Conservation (phyloP, 2,888 invertebrate genomes). For the Drosophila nr. perissopoda region DNA sequence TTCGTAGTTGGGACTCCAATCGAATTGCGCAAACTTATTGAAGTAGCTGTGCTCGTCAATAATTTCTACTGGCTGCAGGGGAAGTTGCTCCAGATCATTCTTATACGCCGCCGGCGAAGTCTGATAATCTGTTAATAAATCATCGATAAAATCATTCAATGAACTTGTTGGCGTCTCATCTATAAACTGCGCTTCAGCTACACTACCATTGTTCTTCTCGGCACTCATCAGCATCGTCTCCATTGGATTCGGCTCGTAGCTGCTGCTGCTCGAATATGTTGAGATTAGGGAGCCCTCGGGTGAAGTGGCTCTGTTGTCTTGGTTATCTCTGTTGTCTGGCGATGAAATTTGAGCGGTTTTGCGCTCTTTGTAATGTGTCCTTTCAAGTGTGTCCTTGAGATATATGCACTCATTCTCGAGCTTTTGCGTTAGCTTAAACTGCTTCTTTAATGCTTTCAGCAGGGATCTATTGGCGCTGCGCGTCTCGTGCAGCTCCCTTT, state of each 20-base stretch:
- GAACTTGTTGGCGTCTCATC: conserved; percentile 44
- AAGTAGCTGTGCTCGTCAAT: conserved; percentile 66
- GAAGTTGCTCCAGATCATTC: conserved; percentile 48
- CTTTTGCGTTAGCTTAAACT: conserved; percentile 85
- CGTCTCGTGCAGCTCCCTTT: conserved; percentile 85
- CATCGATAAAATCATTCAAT: conserved; percentile 67
- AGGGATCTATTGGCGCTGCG: conserved; percentile 86
- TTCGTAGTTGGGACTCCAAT: conserved; percentile 87
- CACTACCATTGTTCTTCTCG: conserved; percentile 60
- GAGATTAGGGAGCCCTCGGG: conserved; percentile 55
- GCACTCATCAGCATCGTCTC: conserved; percentile 38
- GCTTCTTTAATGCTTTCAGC: conserved; percentile 85
- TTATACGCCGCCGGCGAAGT: conserved; percentile 38
- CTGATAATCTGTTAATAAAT: conserved; percentile 79
- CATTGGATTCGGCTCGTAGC: conserved; percentile 39
- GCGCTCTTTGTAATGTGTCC: conserved; percentile 85
- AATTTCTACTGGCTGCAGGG: conserved; percentile 11
- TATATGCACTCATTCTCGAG: conserved; percentile 86
- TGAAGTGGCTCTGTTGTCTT: conserved; percentile 28
- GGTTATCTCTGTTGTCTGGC: conserved; percentile 8
- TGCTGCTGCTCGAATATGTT: conserved; percentile 47
- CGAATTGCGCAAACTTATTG: conserved; percentile 67
- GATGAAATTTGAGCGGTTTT: conserved; percentile 52
- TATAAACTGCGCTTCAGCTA: conserved; percentile 44
- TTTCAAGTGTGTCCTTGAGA: conserved; percentile 86